Evolutionary conservation across 1,140 invertebrate species (phyloP).

Genomic region (Drosophila athabasca): DNA sequence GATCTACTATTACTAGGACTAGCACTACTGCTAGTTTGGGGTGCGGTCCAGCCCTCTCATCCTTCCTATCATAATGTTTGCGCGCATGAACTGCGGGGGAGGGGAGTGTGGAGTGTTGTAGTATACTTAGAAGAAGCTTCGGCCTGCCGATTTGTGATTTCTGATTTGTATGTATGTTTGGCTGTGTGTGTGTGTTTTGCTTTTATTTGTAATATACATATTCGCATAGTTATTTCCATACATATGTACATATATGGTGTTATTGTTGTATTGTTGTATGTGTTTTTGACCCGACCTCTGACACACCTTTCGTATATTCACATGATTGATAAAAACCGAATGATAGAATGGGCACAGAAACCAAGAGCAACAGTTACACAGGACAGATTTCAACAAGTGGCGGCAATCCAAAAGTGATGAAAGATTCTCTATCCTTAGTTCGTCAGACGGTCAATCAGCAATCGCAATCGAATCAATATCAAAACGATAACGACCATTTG

Average conservation of each 20-base stretch:
- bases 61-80: no score
- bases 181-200: slow-evolving; percentile 4
- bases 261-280: slow-evolving; percentile 35
- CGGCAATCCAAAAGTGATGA: slow-evolving; percentile 81
- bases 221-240: slow-evolving; percentile 13
- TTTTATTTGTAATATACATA: slow-evolving; percentile 17
- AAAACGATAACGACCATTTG: slow-evolving; percentile 38
- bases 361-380: slow-evolving; percentile 81
- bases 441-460: slow-evolving; percentile 71
- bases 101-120: no score
- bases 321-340: slow-evolving; percentile 62
- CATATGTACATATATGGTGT: slow-evolving; percentile 15
- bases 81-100: no score
- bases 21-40: no score
- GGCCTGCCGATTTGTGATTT: neutral
- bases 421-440: slow-evolving; percentile 80
- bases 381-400: slow-evolving; percentile 82
- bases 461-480: slow-evolving; percentile 64
- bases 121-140: no score
- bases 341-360: slow-evolving; percentile 83
- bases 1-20: no score
- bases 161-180: neutral
- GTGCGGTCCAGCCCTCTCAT: no score
- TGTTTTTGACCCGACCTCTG: slow-evolving; percentile 76
- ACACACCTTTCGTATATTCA: slow-evolving; percentile 74